Evolutionary conservation across 2,888 invertebrate species (phyloP).

Genomic region (Diplazon laetatorius): DNA sequence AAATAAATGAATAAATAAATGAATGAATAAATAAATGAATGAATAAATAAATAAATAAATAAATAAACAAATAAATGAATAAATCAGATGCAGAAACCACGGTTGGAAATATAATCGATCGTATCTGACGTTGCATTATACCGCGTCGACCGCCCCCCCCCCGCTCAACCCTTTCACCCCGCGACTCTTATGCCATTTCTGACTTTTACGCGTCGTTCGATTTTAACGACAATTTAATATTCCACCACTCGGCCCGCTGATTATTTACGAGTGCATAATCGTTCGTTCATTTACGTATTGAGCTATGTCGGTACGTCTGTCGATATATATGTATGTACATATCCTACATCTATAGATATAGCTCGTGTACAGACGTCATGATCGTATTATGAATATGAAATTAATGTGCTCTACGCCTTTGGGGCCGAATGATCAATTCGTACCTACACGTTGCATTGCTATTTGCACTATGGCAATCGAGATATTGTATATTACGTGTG

Average conservation of each 20-base stretch:
- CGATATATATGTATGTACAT: background rate
- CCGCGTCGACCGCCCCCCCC: background rate
- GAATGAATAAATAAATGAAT: too few relatives aligned
- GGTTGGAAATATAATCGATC: slow-evolving; percentile 34
- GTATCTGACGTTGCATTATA: background rate
- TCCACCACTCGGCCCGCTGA: slow-evolving; percentile 33
- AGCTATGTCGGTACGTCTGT: background rate
- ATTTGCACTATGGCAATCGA: slow-evolving; percentile 32
- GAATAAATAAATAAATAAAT: too few relatives aligned
- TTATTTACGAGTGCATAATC: slow-evolving; percentile 53
- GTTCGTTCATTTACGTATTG: slow-evolving; percentile 50
- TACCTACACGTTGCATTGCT: slow-evolving; percentile 10
- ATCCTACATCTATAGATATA: too few relatives aligned
- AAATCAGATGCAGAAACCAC: background rate
- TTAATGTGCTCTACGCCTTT: slow-evolving; percentile 7
- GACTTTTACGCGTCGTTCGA: slow-evolving; percentile 22
- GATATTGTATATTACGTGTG: slow-evolving; percentile 34
- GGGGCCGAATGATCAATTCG: slow-evolving; percentile 39
- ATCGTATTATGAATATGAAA: slow-evolving; percentile 46
- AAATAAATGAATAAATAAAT: too few relatives aligned
- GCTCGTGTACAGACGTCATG: background rate
- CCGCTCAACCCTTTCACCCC: too few relatives aligned
- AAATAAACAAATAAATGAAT: background rate
- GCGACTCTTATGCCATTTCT: background rate
- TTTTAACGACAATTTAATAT: slow-evolving; percentile 54